These are phyloP conservation scores for Nephila pilipes DNA, from an alignment of 1,140 invertebrate species.

Conservation along the genomic window DNA sequence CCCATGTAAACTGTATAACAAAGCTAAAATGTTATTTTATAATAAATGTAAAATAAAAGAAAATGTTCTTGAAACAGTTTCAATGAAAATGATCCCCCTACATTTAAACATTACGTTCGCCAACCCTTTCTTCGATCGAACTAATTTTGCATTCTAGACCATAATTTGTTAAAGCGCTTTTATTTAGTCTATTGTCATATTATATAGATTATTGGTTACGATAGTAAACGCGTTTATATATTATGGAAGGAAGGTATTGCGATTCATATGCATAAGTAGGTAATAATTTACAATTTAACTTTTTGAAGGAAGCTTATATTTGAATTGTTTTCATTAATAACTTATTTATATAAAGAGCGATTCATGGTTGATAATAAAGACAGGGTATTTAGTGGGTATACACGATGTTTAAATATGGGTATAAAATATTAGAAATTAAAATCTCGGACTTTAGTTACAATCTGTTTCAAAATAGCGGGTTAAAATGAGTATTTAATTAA, in stretches of 20 bases:
- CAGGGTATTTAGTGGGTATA: neutral
- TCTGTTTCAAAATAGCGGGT: no score
- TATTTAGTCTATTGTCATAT: neutral
- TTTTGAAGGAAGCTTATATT: neutral
- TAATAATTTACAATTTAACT: neutral
- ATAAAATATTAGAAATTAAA: no score
- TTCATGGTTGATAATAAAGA: neutral
- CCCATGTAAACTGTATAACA: no score
- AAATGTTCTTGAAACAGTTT: no score
- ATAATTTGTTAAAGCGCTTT: neutral
- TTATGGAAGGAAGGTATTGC: neutral
- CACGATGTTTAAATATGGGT: neutral
- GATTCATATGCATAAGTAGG: neutral
- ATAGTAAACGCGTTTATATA: neutral
- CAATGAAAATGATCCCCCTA: no score
- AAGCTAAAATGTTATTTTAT: no score
- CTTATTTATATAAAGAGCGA: neutral
- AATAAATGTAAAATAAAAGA: no score
- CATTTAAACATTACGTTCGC: neutral
- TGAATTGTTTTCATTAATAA: neutral
- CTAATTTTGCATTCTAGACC: neutral
- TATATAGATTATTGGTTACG: neutral
- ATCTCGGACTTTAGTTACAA: no score
- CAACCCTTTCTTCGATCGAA: neutral
- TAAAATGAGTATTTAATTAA: no score